phyloP scores from a whole-genome alignment of 2,888 invertebrate species.

The Pimpla rufipes region DNA sequence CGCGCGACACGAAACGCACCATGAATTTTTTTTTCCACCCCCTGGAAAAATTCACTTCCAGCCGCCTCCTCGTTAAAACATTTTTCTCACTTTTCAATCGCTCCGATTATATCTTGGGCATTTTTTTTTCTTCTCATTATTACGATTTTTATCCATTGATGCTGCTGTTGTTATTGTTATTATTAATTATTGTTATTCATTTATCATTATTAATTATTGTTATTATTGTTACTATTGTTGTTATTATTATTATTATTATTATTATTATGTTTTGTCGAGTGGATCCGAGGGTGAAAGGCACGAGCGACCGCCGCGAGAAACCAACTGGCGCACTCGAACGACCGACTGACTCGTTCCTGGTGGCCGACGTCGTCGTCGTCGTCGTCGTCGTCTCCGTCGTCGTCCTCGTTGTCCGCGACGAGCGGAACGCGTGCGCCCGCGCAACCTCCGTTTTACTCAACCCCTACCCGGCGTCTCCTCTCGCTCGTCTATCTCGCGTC shows the following conservation, averaged over 20 bases:
- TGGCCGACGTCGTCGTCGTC: slow-evolving; percentile 59
- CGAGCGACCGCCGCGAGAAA: slow-evolving; percentile 55
- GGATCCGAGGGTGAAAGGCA: slow-evolving; percentile 8
- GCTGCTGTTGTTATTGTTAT: too few relatives aligned
- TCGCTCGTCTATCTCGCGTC: slow-evolving; percentile 53
- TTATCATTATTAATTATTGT: not conserved
- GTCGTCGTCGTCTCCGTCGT: slow-evolving; percentile 43
- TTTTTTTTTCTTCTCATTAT: too few relatives aligned
- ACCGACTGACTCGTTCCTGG: slow-evolving; percentile 69
- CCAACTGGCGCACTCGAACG: slow-evolving; percentile 62
- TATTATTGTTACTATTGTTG: not conserved
- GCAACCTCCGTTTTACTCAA: slow-evolving; percentile 66
- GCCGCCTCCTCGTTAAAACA: too few relatives aligned
- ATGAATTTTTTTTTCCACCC: too few relatives aligned
- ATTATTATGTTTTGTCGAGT: not conserved
- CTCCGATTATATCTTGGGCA: too few relatives aligned
- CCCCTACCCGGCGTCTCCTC: slow-evolving; percentile 53
- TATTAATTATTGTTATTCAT: not conserved
- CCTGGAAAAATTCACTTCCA: too few relatives aligned
- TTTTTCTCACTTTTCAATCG: too few relatives aligned
- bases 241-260: not conserved
- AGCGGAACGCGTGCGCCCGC: slow-evolving; percentile 63
- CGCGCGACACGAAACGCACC: too few relatives aligned
- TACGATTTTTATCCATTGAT: not conserved
- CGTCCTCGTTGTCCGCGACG: slow-evolving; percentile 42